These are phyloP conservation scores for Drosophila asahinai DNA, from an alignment of 1,140 invertebrate genomes.

Conservation along the genomic window DNA sequence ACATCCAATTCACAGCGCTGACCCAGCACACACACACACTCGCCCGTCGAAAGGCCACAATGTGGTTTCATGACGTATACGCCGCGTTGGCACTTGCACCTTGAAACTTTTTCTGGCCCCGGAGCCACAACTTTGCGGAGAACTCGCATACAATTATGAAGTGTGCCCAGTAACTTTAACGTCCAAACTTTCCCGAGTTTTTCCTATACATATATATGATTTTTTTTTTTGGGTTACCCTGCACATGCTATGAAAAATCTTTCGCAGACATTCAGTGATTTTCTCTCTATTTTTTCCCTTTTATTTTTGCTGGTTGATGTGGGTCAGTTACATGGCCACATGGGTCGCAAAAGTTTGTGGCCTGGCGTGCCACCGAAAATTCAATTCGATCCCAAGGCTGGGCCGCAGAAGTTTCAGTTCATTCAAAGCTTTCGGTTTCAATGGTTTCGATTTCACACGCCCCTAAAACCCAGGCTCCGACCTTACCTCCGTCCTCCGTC, in stretches of 20 bases:
- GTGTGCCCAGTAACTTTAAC: slow-evolving; percentile 50
- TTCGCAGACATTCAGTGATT: slow-evolving; percentile 38
- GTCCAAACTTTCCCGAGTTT: slow-evolving; percentile 28
- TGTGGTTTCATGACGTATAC: slow-evolving; percentile 74
- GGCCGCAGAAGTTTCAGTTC: slow-evolving; percentile 63
- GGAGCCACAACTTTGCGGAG: slow-evolving; percentile 44
- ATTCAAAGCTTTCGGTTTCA: slow-evolving; percentile 77
- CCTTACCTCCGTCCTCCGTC: slow-evolving; percentile 6
- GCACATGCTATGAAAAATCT: slow-evolving; percentile 66
- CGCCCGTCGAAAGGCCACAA: slow-evolving; percentile 9
- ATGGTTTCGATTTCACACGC: slow-evolving; percentile 79
- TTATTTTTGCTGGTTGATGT: slow-evolving; percentile 45
- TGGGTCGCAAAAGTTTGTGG: slow-evolving; percentile 54
- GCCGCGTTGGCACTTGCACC: slow-evolving; percentile 61
- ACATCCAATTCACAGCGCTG: slow-evolving; percentile 22
- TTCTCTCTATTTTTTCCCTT: slow-evolving; percentile 3
- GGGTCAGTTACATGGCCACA: slow-evolving; percentile 73
- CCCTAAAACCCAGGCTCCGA: slow-evolving; percentile 39
- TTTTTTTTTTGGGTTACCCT: slow-evolving; percentile 31
- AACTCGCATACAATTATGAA: slow-evolving; percentile 73
- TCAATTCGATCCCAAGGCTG: slow-evolving; percentile 75
- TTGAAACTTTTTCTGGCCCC: slow-evolving; percentile 59
- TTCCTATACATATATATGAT: slow-evolving; percentile 5
- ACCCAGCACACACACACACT: neutral
- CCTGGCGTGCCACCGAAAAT: slow-evolving; percentile 53